Evolutionary conservation across 2,113 vertebrate genomes (phyloP).

Genomic region (Perca fluviatilis): DNA sequence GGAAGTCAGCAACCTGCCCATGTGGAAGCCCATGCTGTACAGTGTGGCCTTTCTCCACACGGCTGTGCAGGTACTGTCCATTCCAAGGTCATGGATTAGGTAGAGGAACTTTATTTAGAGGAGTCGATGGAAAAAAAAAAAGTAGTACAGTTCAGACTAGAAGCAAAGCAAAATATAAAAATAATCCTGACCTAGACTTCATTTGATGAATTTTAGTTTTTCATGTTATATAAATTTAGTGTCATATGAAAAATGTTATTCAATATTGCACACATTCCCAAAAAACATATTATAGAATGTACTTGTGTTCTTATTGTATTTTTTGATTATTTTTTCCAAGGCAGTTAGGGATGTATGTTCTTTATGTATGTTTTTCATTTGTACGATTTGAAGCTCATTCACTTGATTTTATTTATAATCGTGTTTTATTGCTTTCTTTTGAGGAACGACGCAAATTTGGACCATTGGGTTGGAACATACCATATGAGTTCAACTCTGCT

Average conservation of each 20-base stretch:
- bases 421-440: background rate
- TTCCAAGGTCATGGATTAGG: background rate
- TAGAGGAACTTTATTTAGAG: no score
- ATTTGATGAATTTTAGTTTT: background rate
- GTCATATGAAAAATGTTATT: no score
- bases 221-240: background rate
- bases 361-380: background rate
- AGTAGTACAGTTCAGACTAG: background rate
- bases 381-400: background rate
- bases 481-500: slow-evolving; percentile 88
- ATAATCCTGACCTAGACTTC: background rate
- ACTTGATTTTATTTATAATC: background rate
- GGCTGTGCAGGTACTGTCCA: slow-evolving; percentile 82
- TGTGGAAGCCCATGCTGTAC: slow-evolving; percentile 91
- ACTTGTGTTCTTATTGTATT: background rate
- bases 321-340: background rate
- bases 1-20: slow-evolving; percentile 83
- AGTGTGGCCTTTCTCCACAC: slow-evolving; percentile 91
- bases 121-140: background rate
- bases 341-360: background rate
- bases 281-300: background rate
- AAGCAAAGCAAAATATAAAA: background rate
- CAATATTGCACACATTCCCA: no score
- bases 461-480: slow-evolving; percentile 89
- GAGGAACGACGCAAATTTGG: slow-evolving; percentile 89